Conservation (phyloP, 1,140 invertebrate genomes). For the Eriosoma lanigerum region DNA sequence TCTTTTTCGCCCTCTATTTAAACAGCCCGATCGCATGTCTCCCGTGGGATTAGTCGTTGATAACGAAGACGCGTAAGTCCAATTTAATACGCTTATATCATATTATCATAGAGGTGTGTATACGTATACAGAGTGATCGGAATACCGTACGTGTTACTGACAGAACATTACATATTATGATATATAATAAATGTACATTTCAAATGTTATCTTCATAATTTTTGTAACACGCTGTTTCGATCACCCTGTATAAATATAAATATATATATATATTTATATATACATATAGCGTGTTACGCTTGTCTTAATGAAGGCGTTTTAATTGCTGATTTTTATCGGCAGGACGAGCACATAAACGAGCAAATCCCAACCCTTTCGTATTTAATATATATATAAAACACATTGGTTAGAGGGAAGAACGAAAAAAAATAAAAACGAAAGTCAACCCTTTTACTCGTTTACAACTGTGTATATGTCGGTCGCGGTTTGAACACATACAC, state of each 20-base stretch:
- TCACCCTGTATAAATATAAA: too few species aligned
- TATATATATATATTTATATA: too few species aligned
- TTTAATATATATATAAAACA: slow-evolving; percentile 19
- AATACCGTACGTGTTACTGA: too few species aligned
- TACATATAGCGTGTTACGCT: background rate
- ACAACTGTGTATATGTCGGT: background rate
- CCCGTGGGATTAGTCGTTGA: slow-evolving; percentile 11
- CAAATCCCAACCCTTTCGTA: slow-evolving; percentile 29
- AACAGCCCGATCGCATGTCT: slow-evolving; percentile 37
- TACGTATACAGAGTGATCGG: background rate
- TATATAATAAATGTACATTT: too few species aligned
- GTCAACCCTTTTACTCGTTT: slow-evolving; percentile 24
- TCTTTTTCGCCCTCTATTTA: background rate
- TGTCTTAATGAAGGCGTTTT: slow-evolving; percentile 42
- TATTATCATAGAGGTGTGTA: background rate
- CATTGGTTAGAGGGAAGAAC: background rate
- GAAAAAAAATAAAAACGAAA: slow-evolving; percentile 5
- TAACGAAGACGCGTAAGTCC: slow-evolving; percentile 30
- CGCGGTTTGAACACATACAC: background rate
- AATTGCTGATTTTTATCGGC: slow-evolving; percentile 47
- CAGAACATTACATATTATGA: too few species aligned
- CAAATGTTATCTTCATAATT: too few species aligned
- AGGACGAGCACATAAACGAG: slow-evolving; percentile 11
- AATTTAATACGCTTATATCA: background rate
- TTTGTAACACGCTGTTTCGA: too few species aligned